Conservation (phyloP, 2,113 vertebrate species). For the Tursiops truncatus region DNA sequence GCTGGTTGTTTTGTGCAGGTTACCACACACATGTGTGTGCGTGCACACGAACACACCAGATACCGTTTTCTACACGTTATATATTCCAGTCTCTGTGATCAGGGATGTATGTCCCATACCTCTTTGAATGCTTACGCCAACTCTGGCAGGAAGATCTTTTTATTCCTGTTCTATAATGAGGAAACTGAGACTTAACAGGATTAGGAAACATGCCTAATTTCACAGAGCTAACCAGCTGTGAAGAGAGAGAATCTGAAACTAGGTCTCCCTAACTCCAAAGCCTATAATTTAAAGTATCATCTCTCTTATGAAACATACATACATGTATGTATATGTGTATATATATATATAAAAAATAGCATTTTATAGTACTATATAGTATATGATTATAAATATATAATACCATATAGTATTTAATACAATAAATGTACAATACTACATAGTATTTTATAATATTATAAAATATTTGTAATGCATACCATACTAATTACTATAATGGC, state of each 20-base stretch:
- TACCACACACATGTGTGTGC: not conserved
- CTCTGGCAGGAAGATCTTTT: not conserved
- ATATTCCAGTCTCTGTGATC: not conserved
- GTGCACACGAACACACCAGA: not conserved
- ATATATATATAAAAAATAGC: not conserved
- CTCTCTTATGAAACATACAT: not conserved
- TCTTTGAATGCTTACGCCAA: not conserved
- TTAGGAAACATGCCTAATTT: not conserved
- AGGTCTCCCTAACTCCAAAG: not conserved
- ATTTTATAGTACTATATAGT: not conserved
- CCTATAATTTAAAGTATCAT: not conserved
- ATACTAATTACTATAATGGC: not conserved
- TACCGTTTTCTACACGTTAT: not conserved
- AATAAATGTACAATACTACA: not conserved
- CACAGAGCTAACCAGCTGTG: not conserved
- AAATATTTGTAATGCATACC: not conserved
- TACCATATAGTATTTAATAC: not conserved
- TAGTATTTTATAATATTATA: not conserved
- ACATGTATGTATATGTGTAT: accelerated
- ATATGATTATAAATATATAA: not conserved
- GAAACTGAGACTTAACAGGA: not conserved
- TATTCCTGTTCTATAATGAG: not conserved
- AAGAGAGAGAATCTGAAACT: not conserved
- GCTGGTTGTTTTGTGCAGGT: not conserved
- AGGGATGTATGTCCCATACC: not conserved